Percentiles rank a stretch among this genome's conserved stretches.
These are phyloP conservation scores for Xenotilapia caudafasciata DNA, from an alignment of 2,113 vertebrate genomes.

Conservation along the genomic window DNA sequence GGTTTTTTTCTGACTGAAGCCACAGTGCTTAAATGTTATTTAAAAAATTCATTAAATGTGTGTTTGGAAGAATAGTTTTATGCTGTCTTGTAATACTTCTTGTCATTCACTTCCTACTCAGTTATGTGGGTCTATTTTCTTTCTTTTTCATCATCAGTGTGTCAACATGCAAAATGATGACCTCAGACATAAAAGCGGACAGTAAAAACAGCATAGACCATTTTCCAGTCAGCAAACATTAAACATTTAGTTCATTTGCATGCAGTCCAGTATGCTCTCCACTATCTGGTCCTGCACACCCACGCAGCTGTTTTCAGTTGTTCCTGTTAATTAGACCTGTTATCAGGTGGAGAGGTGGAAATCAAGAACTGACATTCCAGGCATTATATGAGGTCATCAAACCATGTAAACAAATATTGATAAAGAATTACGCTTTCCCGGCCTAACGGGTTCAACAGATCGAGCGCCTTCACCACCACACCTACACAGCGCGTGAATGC, in stretches of 20 bases:
- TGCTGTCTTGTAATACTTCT: background rate
- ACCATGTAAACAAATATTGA: background rate
- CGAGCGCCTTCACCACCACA: background rate
- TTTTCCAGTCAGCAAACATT: background rate
- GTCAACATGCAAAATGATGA: background rate
- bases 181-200: background rate
- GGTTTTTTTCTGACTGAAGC: background rate
- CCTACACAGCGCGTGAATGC: background rate
- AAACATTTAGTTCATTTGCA: background rate
- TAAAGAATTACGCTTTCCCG: background rate
- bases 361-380: background rate
- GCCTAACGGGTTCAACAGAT: background rate
- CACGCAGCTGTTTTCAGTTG: background rate
- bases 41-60: background rate
- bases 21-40: background rate
- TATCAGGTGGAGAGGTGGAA: background rate
- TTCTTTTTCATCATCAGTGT: background rate
- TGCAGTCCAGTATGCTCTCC: background rate
- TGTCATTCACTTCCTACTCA: background rate
- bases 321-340: background rate
- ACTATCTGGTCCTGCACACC: background rate
- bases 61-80: background rate
- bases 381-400: background rate
- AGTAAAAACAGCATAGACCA: background rate
- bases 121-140: background rate